A percentile compares a stretch with the other conserved stretches of the same genome.
Evolutionary conservation across 2,113 vertebrate species (phyloP).

Genomic region (Phoxinus phoxinus): DNA sequence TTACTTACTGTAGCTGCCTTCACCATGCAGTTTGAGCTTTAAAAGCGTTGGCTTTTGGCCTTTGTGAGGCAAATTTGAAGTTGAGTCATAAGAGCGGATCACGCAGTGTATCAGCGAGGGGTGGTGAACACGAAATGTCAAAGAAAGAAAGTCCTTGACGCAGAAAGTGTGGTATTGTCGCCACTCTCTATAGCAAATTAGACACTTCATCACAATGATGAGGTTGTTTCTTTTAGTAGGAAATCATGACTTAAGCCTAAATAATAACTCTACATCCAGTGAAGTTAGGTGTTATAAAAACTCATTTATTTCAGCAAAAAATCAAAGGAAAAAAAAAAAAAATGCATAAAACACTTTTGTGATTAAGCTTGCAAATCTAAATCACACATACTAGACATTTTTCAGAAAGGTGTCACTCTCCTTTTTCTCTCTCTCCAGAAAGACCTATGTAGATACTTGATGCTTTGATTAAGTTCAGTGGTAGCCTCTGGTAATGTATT

Average conservation of each 20-base stretch:
- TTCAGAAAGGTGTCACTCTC: not conserved
- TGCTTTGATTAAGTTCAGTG: slow-evolving; percentile 19
- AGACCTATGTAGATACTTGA: not conserved
- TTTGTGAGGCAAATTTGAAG: slow-evolving; percentile 50
- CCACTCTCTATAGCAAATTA: slow-evolving; percentile 21
- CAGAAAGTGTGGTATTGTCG: slow-evolving; percentile 11
- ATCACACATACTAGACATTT: not conserved
- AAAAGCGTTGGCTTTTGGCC: slow-evolving; percentile 43
- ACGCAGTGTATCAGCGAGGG: slow-evolving; percentile 49
- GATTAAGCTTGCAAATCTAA: not conserved
- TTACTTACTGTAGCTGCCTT: slow-evolving; percentile 12
- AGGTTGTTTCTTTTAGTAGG: slow-evolving; percentile 4
- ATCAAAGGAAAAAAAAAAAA: not conserved
- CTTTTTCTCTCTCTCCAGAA: not conserved
- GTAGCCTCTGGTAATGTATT: slow-evolving; percentile 5
- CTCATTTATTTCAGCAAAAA: not conserved
- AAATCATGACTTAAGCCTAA: not conserved
- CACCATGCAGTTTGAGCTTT: slow-evolving; percentile 13
- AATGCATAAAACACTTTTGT: not conserved
- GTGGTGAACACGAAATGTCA: slow-evolving; percentile 54
- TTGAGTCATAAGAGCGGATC: slow-evolving; percentile 52
- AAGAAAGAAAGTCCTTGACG: slow-evolving; percentile 17
- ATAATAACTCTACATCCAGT: not conserved
- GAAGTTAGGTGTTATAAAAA: not conserved
- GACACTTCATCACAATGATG: slow-evolving; percentile 31